phyloP scores from a whole-genome alignment of 2,113 vertebrate species.

The Pogonocichla stellata region DNA sequence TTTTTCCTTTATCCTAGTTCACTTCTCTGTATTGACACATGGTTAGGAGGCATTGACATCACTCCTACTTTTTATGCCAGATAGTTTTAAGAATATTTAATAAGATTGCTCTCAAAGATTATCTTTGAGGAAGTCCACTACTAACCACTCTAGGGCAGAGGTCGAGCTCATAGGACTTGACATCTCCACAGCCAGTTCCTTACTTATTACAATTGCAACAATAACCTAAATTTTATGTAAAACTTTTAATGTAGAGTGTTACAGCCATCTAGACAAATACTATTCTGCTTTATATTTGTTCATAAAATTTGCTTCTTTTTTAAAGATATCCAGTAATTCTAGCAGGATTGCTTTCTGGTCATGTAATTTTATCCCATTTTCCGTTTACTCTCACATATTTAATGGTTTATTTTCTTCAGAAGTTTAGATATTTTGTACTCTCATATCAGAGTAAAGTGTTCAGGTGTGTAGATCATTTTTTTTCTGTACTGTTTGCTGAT shows the following conservation, averaged over 20 bases:
- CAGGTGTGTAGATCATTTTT: background rate
- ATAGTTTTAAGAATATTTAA: background rate
- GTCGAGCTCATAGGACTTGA: background rate
- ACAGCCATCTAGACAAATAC: background rate
- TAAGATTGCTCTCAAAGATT: background rate
- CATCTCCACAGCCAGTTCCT: background rate
- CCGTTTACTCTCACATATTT: background rate
- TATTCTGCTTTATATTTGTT: background rate
- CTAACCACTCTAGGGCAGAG: background rate
- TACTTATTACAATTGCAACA: background rate
- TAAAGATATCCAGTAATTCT: background rate
- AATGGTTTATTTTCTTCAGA: background rate
- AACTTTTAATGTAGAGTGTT: background rate
- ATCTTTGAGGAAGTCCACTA: background rate
- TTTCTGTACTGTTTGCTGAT: background rate
- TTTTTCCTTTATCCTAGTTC: conserved; percentile 20
- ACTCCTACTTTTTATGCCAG: background rate
- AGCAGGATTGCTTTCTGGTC: background rate
- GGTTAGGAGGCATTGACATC: conserved; percentile 23
- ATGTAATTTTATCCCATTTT: background rate
- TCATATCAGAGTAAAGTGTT: background rate
- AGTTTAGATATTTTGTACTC: background rate
- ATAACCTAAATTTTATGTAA: background rate
- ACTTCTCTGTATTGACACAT: background rate
- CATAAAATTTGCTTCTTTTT: background rate